These are phyloP conservation scores for Hypotaenidia okinawae DNA, from an alignment of 2,797 vertebrate species.

Conservation along the genomic window DNA sequence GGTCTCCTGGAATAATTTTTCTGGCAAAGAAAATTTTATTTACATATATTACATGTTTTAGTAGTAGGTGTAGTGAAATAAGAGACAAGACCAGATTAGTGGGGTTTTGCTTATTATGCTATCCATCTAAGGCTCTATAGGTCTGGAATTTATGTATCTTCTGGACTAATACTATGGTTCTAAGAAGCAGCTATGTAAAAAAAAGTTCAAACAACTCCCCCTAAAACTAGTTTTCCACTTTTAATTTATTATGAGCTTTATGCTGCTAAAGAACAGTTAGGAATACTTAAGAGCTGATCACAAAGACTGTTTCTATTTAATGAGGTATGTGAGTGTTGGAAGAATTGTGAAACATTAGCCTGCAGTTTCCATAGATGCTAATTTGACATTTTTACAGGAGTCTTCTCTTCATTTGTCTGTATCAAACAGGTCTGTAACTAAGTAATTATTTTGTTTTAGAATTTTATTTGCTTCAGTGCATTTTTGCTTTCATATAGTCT, in stretches of 20 bases:
- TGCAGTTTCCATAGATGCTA: constrained; percentile 41
- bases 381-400: constrained; percentile 15
- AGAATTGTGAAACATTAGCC: constrained; percentile 40
- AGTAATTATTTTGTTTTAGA: constrained; percentile 20
- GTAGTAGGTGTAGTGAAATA: background rate
- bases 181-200: background rate
- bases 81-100: background rate
- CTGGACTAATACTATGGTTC: background rate
- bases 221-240: background rate
- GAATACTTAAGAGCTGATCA: background rate
- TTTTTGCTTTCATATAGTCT: background rate
- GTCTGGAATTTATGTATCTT: background rate
- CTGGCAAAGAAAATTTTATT: background rate
- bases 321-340: constrained; percentile 19
- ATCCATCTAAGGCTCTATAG: background rate
- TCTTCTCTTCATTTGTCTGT: background rate
- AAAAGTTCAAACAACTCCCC: background rate
- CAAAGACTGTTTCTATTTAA: constrained; percentile 31
- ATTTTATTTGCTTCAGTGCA: background rate
- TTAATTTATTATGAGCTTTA: background rate
- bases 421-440: background rate
- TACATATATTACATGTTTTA: background rate
- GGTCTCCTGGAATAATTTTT: background rate
- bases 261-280: background rate
- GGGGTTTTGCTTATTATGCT: background rate